Evolutionary conservation across 1,140 invertebrate species (phyloP).

Genomic region (Magallana angulata): DNA sequence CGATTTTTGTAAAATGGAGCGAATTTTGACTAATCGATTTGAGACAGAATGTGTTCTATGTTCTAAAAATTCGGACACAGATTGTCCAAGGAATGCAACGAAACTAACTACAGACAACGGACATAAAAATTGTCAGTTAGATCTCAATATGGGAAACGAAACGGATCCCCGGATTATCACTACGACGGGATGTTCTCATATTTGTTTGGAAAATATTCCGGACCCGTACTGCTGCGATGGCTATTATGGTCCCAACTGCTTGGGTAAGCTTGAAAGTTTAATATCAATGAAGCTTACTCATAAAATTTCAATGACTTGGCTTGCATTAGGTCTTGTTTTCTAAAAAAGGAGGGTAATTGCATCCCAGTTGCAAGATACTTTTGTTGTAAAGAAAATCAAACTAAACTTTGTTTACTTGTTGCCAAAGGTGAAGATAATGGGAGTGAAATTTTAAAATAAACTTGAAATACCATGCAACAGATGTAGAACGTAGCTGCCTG

Average conservation of each 20-base stretch:
- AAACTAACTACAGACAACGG: slow-evolving; percentile 47
- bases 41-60: slow-evolving; percentile 39
- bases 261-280: slow-evolving; percentile 44
- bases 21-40: slow-evolving; percentile 19
- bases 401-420: no score
- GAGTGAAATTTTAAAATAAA: no score
- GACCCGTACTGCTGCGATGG: slow-evolving; percentile 50
- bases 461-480: no score
- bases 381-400: no score
- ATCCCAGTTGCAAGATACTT: no score
- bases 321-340: no score
- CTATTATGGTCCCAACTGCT: slow-evolving; percentile 52
- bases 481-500: no score
- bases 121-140: slow-evolving; percentile 35
- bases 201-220: slow-evolving; percentile 23
- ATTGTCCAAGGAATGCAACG: slow-evolving; percentile 39
- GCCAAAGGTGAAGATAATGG: no score
- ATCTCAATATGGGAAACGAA: slow-evolving; percentile 7
- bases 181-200: slow-evolving; percentile 51
- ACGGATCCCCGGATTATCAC: neutral
- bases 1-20: slow-evolving; percentile 1
- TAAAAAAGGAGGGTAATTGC: no score
- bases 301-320: no score
- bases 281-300: neutral
- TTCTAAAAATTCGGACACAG: neutral